Evolutionary conservation across 2,113 vertebrate species (phyloP).

Genomic region (Ceyx cyanopectus): DNA sequence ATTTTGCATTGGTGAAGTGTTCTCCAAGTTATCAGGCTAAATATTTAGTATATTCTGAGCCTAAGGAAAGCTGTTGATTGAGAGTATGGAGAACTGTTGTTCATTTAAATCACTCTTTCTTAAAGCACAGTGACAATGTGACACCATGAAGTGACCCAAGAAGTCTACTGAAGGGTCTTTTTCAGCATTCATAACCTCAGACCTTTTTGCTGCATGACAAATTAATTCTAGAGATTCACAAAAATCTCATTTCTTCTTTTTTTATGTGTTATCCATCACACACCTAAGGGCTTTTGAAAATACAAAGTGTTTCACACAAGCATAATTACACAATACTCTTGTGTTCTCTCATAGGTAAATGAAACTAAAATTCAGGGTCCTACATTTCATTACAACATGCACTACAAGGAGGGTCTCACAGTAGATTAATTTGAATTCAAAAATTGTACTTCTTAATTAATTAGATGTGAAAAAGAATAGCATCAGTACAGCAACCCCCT

Average conservation of each 20-base stretch:
- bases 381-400: neutral
- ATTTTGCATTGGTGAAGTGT: neutral
- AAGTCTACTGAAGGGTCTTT: neutral
- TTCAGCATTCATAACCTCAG: neutral
- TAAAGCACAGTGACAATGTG: neutral
- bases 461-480: neutral
- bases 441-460: neutral
- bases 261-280: neutral
- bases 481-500: neutral
- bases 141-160: neutral
- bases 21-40: neutral
- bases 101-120: neutral
- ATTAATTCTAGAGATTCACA: neutral
- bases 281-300: neutral
- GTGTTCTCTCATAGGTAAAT: neutral
- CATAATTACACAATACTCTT: neutral
- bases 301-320: neutral
- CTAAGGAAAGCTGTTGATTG: neutral
- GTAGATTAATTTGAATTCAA: neutral
- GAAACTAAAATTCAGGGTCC: neutral
- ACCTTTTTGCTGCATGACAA: neutral
- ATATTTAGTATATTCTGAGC: neutral
- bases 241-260: neutral
- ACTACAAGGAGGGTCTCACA: neutral
- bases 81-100: too few species aligned